These are phyloP conservation scores for Tinea trinotella DNA, from an alignment of 2,888 invertebrate species.

Conservation along the genomic window DNA sequence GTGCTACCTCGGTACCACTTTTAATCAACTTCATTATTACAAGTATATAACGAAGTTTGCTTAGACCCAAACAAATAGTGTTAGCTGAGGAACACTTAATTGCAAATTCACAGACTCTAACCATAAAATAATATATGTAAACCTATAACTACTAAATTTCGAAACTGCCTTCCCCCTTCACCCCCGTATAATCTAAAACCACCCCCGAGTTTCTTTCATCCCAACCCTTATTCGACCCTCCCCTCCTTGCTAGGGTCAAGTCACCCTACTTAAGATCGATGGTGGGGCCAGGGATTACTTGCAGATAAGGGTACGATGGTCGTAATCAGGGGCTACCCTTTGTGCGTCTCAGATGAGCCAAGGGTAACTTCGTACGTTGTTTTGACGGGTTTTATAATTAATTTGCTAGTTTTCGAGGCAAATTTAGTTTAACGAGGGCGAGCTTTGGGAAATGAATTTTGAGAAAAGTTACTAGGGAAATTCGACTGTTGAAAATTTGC, in stretches of 20 bases:
- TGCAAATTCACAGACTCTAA: background rate
- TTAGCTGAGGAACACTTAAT: background rate
- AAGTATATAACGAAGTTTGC: no score
- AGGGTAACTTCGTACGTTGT: constrained; percentile 59
- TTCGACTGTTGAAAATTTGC: constrained; percentile 18
- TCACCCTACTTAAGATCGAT: constrained; percentile 72
- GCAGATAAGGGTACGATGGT: constrained; percentile 52
- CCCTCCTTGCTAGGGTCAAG: constrained; percentile 47
- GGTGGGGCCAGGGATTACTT: constrained; percentile 61
- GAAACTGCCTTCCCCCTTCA: constrained; percentile 23
- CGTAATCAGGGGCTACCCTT: constrained; percentile 37
- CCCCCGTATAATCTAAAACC: constrained; percentile 42
- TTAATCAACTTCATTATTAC: no score
- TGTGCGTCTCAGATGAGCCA: constrained; percentile 62
- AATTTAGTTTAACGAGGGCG: constrained; percentile 54
- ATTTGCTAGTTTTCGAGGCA: constrained; percentile 62
- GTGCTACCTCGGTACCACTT: no score
- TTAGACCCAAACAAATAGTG: background rate
- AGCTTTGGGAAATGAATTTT: constrained; percentile 18
- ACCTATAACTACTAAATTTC: background rate
- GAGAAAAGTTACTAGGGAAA: constrained; percentile 12
- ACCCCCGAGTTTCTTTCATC: constrained; percentile 64
- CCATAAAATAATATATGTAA: background rate
- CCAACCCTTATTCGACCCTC: constrained; percentile 30
- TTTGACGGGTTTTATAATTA: constrained; percentile 71